Evolutionary conservation across 1,140 invertebrate species (phyloP).

Genomic region (Pomacea maculata): DNA sequence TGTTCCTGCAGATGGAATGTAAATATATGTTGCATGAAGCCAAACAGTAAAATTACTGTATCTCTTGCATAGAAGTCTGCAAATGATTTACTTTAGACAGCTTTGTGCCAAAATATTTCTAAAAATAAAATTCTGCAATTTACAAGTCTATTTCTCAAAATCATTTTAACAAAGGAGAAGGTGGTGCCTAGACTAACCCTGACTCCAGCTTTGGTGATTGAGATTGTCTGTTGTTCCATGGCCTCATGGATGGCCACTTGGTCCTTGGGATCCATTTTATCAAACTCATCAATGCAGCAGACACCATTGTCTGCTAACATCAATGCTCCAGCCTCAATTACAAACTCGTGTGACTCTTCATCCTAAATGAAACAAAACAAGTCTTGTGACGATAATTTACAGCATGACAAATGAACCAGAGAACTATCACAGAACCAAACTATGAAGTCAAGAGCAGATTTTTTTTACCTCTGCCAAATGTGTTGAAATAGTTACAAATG

Average conservation of each 20-base stretch:
- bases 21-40: too few species aligned
- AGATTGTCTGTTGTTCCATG: conserved; percentile 99
- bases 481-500: too few species aligned
- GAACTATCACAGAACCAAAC: too few species aligned
- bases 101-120: neutral
- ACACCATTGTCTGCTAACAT: conserved; percentile 99
- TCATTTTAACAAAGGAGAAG: neutral
- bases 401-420: too few species aligned
- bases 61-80: too few species aligned
- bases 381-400: too few species aligned
- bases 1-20: too few species aligned
- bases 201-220: conserved; percentile 97
- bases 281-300: conserved; percentile 99
- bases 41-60: too few species aligned
- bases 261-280: conserved; percentile 98
- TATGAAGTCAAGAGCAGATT: too few species aligned
- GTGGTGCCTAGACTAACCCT: conserved; percentile 68
- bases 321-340: conserved; percentile 98
- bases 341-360: conserved; percentile 97
- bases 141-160: neutral
- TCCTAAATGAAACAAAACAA: conserved; percentile 79
- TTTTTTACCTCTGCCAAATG: too few species aligned
- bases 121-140: neutral
- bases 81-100: too few species aligned
- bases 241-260: conserved; percentile 99